Conservation (phyloP, 2,113 vertebrate genomes). For the Megaceryle maxima region DNA sequence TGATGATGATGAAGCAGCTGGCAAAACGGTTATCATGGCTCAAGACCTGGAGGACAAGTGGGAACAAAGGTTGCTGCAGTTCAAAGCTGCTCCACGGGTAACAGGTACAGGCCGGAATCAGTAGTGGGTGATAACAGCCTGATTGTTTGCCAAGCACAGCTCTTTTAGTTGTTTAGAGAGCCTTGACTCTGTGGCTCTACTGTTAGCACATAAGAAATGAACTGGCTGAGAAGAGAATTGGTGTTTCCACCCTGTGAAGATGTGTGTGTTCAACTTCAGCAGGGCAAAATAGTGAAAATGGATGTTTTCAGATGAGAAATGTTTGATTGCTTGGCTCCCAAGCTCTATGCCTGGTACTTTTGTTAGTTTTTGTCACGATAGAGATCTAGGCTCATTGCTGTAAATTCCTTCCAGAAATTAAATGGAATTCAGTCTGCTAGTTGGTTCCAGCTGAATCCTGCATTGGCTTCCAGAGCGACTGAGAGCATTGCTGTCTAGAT, state of each 20-base stretch:
- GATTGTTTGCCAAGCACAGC: background rate
- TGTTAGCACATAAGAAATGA: background rate
- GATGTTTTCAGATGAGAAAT: background rate
- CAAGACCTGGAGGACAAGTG: slow-evolving; percentile 92
- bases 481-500: background rate
- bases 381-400: background rate
- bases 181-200: background rate
- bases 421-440: background rate
- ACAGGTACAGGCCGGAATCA: slow-evolving; percentile 71
- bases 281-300: background rate
- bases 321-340: background rate
- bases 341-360: background rate
- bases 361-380: background rate
- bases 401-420: background rate
- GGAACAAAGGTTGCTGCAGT: slow-evolving; percentile 86
- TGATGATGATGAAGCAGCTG: slow-evolving; percentile 65
- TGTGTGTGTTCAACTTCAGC: background rate
- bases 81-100: slow-evolving; percentile 73
- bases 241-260: background rate
- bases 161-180: background rate
- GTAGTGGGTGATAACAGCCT: rapidly evolving
- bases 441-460: background rate
- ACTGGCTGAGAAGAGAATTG: background rate
- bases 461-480: background rate
- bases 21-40: slow-evolving; percentile 75